These are phyloP conservation scores for Hypercompe scribonia DNA, from an alignment of 2,888 invertebrate species.

Conservation along the genomic window DNA sequence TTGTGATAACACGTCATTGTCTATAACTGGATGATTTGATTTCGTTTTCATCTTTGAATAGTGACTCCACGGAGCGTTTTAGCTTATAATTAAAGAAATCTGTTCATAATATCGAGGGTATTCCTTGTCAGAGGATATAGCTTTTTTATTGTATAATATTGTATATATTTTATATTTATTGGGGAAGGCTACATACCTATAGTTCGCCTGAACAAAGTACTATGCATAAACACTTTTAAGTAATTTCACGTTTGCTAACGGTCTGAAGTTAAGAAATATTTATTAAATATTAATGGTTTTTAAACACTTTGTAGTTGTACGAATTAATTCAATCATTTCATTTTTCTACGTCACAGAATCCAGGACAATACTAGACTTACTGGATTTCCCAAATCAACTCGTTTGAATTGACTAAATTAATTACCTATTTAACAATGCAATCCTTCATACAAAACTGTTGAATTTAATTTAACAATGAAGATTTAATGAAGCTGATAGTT, in stretches of 20 bases:
- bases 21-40: too few relatives aligned
- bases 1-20: too few relatives aligned
- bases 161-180: too few relatives aligned
- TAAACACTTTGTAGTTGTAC: background rate
- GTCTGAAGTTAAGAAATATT: background rate
- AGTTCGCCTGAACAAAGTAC: too few relatives aligned
- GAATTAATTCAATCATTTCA: background rate
- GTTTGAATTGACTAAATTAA: conserved; percentile 22
- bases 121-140: background rate
- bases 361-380: background rate
- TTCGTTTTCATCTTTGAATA: too few relatives aligned
- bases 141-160: too few relatives aligned
- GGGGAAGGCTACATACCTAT: too few relatives aligned
- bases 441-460: conserved; percentile 7
- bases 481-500: background rate
- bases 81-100: background rate
- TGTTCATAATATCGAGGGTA: background rate
- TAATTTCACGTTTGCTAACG: background rate
- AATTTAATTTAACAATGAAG: background rate
- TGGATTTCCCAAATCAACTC: conserved; percentile 23
- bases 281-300: background rate
- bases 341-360: background rate
- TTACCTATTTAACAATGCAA: conserved; percentile 28
- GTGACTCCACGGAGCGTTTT: too few relatives aligned
- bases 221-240: too few relatives aligned